Evolutionary conservation across 2,888 invertebrate species (phyloP), one percentile per base, ranked within the genome.

Genomic region (Gandaritis pyraliata): DNA sequence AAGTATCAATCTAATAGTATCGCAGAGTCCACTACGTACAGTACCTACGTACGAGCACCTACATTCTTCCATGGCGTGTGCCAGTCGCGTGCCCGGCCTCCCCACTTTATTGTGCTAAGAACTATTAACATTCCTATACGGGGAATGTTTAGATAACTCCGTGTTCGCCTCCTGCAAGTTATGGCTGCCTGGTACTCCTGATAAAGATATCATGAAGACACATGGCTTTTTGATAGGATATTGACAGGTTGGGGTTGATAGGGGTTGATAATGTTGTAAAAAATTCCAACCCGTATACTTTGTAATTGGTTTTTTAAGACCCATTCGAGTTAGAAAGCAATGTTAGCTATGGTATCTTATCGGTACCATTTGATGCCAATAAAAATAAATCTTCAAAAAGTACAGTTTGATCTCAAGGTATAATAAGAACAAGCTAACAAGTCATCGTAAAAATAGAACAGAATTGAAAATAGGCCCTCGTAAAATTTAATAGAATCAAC

Each of bases 61-160:
- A 69, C 72, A 76, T 80, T 75, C 72, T 71, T 66, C 63, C 66
- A 68, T 88, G 74, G 87, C 88, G 86, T 89, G 87, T 74, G 70
- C 68, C 65, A 73, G 69, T 89, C 80, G 88, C 90, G 89, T 90
- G 89, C 73, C 57, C 73, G 66, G 66, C 60, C 72, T 78, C 79
- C 81, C 77, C 81, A 81, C 79, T 83, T 83, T 83, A 85, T 83
- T 84, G 83, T 81, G 82, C 80, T 76, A 76, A 80, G 78, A 81
- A 87, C 89, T 88, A 90, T 91, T 90, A 91, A 90, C 90, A 92
- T 91, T 90, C 90, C 83, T 87, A 77, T 81, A 78, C 76, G 81
- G 86, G 71, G 88, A 88, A 88, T 90, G 86, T 87, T 89, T 86
- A 87, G 89, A 89, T 89, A 88, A 81, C 85, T 84, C 62, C 67